Base-by-base conservation (phyloP, 1,140 invertebrate genomes). In the Zaprionus davidi region DNA sequence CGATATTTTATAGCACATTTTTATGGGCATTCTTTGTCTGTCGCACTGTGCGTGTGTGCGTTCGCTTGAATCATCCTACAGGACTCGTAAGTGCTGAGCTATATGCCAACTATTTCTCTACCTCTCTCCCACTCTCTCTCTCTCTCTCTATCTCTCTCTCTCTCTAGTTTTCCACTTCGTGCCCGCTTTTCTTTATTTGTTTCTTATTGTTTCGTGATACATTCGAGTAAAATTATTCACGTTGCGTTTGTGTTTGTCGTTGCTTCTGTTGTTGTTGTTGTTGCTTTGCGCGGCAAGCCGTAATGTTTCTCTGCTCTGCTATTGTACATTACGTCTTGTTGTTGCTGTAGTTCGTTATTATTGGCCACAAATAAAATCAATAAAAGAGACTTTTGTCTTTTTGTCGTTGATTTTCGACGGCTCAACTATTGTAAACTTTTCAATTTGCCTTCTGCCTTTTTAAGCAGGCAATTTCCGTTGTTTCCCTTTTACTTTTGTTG, bases 201-300 rank as follows among this genome's bases (percentile, higher is more conserved):
- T 78, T 49, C 60, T 73, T 77, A 58, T 49, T 62, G 74, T 85
- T 76, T 86, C 81, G 85, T 84, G 78, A 60, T 69, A 72, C 51
- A 76, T 72, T 80, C 59, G 36, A 71, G 81, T 74, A 81, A 78
- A 87, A 81, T 88, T 87, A 87, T 87, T 87, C 84, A 87, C 84
- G 78, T 88, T 87, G 81, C 78, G 84, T 83, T 88, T 67, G 65
- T 67, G 59, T 79, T 53, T 71, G 58, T 44, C 77, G 74, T 63
- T 38, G 55, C 9, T 60, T 31, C 24, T 51, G 4, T 4, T 26
- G 60, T 66, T 66, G 34, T 71, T 71, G 71, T 73, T 58, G 56
- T 56, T 87, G 69, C 53, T 72, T 73, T 72, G 31, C 71, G 65
- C 49, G 58, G 75, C 70, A 69, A 69, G 64, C 26, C 60, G 36